These are phyloP conservation scores for Cordilura impudica DNA, from an alignment of 2,888 invertebrate genomes.

Conservation along the genomic window DNA sequence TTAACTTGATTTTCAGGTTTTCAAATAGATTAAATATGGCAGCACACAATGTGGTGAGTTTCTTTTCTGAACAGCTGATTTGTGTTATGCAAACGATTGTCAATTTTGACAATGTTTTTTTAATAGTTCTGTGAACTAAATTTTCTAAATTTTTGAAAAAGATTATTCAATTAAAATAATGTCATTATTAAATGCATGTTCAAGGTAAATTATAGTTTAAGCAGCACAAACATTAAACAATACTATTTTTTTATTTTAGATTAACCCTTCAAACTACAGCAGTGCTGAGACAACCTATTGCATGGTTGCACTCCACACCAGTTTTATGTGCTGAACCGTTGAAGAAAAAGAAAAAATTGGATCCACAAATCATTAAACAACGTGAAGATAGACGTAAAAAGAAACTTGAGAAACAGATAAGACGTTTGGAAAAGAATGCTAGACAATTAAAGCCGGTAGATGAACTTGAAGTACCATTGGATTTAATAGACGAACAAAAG, in stretches of 20 bases:
- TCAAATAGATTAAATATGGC: no score
- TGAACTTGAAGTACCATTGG: constrained; percentile 87
- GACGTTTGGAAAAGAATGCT: constrained; percentile 87
- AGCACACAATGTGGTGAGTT: neutral
- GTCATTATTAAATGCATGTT: constrained; percentile 67
- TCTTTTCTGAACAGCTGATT: constrained; percentile 19
- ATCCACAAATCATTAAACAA: constrained; percentile 88
- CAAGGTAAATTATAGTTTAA: constrained; percentile 65
- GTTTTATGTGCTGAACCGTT: constrained; percentile 86
- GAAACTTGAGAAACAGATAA: constrained; percentile 92
- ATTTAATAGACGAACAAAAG: constrained; percentile 77
- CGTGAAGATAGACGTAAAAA: constrained; percentile 89
- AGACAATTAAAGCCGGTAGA: constrained; percentile 93
- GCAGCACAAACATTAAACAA: neutral
- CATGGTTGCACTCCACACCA: constrained; percentile 71
- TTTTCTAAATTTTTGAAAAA: neutral
- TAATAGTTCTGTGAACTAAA: neutral
- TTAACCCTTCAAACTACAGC: constrained; percentile 64
- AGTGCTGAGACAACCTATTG: constrained; percentile 38
- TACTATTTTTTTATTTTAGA: constrained; percentile 52
- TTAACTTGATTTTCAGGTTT: no score
- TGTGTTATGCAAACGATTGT: constrained; percentile 61
- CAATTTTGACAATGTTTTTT: constrained; percentile 12
- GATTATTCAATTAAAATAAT: constrained; percentile 62
- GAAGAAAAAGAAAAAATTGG: constrained; percentile 92